Base-by-base conservation (phyloP, 2,113 vertebrate species). In the Acrocephalus arundinaceus region DNA sequence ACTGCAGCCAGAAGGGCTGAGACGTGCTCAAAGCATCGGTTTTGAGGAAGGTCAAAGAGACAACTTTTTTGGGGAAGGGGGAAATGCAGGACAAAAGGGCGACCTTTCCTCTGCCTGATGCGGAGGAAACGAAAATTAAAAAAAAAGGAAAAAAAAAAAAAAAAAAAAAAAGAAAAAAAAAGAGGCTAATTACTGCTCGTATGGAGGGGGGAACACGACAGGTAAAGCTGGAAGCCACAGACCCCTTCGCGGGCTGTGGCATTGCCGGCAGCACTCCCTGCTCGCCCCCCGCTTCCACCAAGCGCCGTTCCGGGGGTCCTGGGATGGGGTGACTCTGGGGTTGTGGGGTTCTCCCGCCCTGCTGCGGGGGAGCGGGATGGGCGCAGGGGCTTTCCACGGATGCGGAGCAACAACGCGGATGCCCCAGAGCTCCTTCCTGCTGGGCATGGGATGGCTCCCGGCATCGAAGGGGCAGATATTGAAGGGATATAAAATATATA, bases 371-470 rank as follows among this genome's bases (percentile, higher is more conserved):
- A 33, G 10, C 4, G 2, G 37, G 18, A 87, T 97, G 98, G 28
- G 95, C 96, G 80, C 98, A 97, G 81, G 97, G 97, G 96, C 91
- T 98, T 98, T 85, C 97, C 96, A 79, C 95, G 96, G 94, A 96
- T 88, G 96, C 96, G 97, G 96, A 98, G 95, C 62, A 87, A 95
- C 98, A 87, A 97, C 94, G 45, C 92, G 96, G 97, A 81, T 98
- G 95, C 45, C 98, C 13, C 41, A 66, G 39, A 9, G 6, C n/a
- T 46, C 46, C 67, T 57, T 65, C 58, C 75, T 39, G 30, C 72
- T 9, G 59, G 51, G 28, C 75, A 30, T 3, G 11, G 31, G 20
- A 15, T 22, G 65, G 23, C 20, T 59, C 33, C 68, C 21, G 59
- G 52, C 30, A 30, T 15, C 48, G 6, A 83, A 62, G 25, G 28